Evolutionary conservation across 30 jellyfish, hydroid and myxozoan genomes (phyloP), one percentile per base, ranked within the genome.

Genomic region (Morbakka virulenta): DNA sequence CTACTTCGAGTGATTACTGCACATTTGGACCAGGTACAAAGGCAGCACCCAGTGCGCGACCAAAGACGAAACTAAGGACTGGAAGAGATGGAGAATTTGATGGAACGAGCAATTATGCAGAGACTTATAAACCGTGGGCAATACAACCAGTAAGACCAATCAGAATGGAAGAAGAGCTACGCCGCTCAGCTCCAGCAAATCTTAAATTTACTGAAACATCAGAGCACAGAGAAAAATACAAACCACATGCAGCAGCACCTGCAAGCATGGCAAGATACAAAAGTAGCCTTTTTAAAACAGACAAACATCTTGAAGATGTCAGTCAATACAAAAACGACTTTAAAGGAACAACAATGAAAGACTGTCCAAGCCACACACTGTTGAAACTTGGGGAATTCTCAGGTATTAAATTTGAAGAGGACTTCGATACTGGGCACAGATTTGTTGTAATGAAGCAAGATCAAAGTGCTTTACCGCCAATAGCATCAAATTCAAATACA

Each of bases 31-130:
- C 31, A 28, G 81, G 50, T 21, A 83, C 95, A 27, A 65, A 33
- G 65, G 88, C 88, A 17, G 87, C 95, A 35, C 50, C 34, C 28
- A 83, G 81, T 83, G 95, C 95, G 9, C 64, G 95, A 25, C 95
- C 95, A 47, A 83, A 66, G 53, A 83, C 88, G 6, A 72, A 74
- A 52, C 64, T 83, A 48, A 26, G 95, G 33, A 72, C 88, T 17
- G 85, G 85, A 0, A 29, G 88, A 11, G 83, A 72, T 35, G 88
- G 83, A 0, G 11, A 26, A 41, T 83, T 83, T 52, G 35, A 35
- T 62, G 88, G 85, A 0, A 64, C 85, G 49, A 75, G 89, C 51
- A 85, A 76, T 52, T 85, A 76, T 30, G 17, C 95, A 50, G 64
- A 72, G 50, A 89, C 76, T 52, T 85, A 62, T 70, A 63, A 73